phyloP scores from a whole-genome alignment of 2,797 vertebrate genomes.

The Sebastes miniatus region DNA sequence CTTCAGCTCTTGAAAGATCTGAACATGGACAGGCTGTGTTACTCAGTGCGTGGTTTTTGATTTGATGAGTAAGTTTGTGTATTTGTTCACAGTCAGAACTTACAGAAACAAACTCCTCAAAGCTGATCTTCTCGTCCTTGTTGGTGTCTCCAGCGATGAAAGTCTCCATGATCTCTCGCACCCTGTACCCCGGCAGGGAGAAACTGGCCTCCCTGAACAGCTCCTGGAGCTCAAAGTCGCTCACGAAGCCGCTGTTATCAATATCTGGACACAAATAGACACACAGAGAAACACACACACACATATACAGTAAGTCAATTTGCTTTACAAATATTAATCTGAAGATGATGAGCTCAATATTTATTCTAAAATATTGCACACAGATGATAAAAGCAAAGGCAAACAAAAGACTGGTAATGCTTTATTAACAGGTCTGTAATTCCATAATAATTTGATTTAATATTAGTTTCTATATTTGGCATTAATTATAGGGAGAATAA shows the following conservation, averaged over 20 bases:
- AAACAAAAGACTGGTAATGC: background rate
- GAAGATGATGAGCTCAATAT: background rate
- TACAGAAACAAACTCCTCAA: constrained; percentile 96
- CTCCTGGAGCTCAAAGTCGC: constrained; percentile 96
- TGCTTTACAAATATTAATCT: constrained; percentile 5
- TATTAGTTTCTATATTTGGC: background rate
- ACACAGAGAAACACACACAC: background rate
- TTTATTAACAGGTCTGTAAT: background rate
- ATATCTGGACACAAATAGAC: constrained; percentile 83
- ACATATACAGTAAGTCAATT: background rate
- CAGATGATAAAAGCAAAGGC: background rate
- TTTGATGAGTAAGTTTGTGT: fast-evolving
- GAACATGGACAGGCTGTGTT: constrained; percentile 9
- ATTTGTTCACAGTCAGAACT: constrained; percentile 36
- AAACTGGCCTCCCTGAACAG: constrained; percentile 95
- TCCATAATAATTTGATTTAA: background rate
- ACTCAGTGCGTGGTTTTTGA: fast-evolving
- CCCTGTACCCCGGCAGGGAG: constrained; percentile 92
- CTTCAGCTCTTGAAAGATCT: constrained; percentile 92
- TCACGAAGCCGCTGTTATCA: constrained; percentile 94
- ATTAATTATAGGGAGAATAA: background rate
- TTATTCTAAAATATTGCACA: background rate
- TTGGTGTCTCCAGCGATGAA: constrained; percentile 91
- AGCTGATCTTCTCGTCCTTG: constrained; percentile 96
- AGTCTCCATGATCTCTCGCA: constrained; percentile 92